A percentile compares a stretch with the other conserved stretches of the same genome.
Evolutionary conservation across 1,140 invertebrate genomes (phyloP).

Genomic region (Nasonia longicornis): DNA sequence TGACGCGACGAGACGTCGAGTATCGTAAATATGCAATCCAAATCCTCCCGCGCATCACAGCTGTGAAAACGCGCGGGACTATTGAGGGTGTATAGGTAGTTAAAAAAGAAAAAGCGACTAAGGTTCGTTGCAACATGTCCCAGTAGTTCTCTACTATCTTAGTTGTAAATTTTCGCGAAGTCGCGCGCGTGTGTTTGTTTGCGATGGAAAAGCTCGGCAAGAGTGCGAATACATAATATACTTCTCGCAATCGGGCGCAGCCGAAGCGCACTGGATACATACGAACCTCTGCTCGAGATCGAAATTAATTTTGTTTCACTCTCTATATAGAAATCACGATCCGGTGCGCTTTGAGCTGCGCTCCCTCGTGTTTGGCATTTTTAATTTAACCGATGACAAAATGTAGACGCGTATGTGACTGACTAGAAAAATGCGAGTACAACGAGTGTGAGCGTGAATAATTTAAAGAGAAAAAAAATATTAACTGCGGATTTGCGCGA

Average conservation of each 20-base stretch:
- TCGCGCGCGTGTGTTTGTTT: conserved; percentile 46
- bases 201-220: conserved; percentile 28
- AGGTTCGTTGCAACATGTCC: conserved; percentile 51
- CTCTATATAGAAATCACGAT: neutral
- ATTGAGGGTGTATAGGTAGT: conserved; percentile 56
- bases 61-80: conserved; percentile 42
- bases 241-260: conserved; percentile 18
- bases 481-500: neutral
- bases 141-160: conserved; percentile 61
- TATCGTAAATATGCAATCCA: conserved; percentile 18
- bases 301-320: neutral
- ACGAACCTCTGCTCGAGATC: neutral
- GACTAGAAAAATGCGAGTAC: conserved; percentile 38
- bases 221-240: conserved; percentile 15
- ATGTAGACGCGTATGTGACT: conserved; percentile 31
- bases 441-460: conserved; percentile 23
- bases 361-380: conserved; percentile 31
- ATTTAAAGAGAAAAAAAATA: neutral
- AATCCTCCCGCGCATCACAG: neutral
- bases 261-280: neutral
- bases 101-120: conserved; percentile 42
- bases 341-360: conserved; percentile 18
- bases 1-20: conserved; percentile 15
- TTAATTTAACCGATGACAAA: conserved; percentile 39
- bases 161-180: conserved; percentile 60